phyloP scores from a whole-genome alignment of 2,113 vertebrate genomes.

The Leptobrachium leishanense region DNA sequence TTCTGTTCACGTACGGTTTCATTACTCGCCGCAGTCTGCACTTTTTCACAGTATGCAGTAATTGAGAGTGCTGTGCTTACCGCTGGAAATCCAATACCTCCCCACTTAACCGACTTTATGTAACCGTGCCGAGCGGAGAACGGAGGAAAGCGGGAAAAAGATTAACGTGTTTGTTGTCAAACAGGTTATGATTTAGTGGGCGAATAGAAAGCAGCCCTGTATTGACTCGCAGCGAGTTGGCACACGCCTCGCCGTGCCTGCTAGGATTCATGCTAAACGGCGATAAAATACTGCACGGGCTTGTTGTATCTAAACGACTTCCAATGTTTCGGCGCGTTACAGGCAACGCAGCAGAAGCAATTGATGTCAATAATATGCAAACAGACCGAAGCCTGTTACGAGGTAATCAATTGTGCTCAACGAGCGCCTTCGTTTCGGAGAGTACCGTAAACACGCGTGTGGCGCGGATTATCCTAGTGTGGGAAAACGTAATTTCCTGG shows the following conservation, averaged over 20 bases:
- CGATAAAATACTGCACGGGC: not conserved
- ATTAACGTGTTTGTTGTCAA: slow-evolving; percentile 38
- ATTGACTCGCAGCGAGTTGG: slow-evolving; percentile 30
- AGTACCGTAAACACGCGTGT: not conserved
- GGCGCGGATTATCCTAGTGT: not conserved
- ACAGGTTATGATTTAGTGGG: slow-evolving; percentile 35
- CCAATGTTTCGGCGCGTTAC: not conserved
- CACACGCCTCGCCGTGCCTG: not conserved
- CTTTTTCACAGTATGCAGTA: slow-evolving; percentile 37
- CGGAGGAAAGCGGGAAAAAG: slow-evolving; percentile 7
- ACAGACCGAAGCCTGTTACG: not conserved
- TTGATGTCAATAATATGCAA: not conserved
- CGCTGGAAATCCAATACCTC: slow-evolving; percentile 32
- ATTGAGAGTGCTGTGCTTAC: slow-evolving; percentile 28
- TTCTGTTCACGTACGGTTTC: slow-evolving; percentile 7
- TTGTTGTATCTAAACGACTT: not conserved
- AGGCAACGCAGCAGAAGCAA: not conserved
- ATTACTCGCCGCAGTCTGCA: slow-evolving; percentile 24
- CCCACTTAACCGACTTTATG: slow-evolving; percentile 21
- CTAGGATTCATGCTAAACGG: not conserved
- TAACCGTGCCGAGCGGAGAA: slow-evolving; percentile 20
- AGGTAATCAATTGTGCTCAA: not conserved
- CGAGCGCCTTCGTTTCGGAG: not conserved
- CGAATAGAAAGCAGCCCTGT: not conserved
- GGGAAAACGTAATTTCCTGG: not conserved